Evolutionary conservation across 2,113 vertebrate species (phyloP).

Genomic region (Ariopsis seemanni): DNA sequence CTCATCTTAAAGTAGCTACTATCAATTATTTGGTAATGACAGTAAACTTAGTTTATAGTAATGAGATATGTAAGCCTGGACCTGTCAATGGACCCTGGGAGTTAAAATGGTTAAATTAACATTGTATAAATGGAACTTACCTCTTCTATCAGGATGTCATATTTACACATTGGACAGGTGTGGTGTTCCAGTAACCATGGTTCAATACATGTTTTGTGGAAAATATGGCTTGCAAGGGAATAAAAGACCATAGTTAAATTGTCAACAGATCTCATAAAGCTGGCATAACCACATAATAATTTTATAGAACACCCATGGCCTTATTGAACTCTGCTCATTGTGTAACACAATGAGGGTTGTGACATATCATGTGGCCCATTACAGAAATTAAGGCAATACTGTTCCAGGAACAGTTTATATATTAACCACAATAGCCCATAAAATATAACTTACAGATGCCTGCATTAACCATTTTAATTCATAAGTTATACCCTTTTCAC

Average conservation of each 20-base stretch:
- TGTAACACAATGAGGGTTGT: neutral
- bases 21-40: neutral
- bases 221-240: constrained; percentile 73
- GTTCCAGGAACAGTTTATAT: neutral
- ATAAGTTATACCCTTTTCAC: neutral
- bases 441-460: neutral
- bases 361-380: neutral
- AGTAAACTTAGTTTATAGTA: neutral
- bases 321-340: neutral
- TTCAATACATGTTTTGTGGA: constrained; percentile 85
- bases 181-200: constrained; percentile 85
- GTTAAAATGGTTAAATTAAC: neutral
- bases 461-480: neutral
- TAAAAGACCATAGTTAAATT: constrained; percentile 6
- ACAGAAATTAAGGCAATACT: neutral
- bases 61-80: neutral
- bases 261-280: constrained; percentile 10
- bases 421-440: neutral
- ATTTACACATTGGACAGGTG: constrained; percentile 88
- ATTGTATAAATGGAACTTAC: neutral
- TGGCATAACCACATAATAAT: constrained; percentile 7
- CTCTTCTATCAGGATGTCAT: constrained; percentile 77
- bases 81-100: neutral
- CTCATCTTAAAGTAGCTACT: neutral
- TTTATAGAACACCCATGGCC: neutral